These are phyloP conservation scores for Philotrypesis tridentata DNA, from an alignment of 1,140 invertebrate species.

Conservation along the genomic window DNA sequence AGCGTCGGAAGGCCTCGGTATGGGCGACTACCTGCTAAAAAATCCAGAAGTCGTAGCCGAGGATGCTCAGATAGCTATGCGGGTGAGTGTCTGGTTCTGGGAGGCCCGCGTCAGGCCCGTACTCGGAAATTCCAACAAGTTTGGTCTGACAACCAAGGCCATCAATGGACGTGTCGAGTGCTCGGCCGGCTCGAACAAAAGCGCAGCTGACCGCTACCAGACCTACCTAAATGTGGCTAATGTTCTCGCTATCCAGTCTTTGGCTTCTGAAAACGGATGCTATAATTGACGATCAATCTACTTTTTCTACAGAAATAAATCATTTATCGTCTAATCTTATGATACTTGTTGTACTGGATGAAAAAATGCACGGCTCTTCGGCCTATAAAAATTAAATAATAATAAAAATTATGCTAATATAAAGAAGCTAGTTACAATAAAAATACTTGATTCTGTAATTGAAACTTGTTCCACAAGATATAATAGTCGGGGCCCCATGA, in stretches of 20 bases:
- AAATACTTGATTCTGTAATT: too few relatives aligned
- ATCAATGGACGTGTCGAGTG: conserved; percentile 28
- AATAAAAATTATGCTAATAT: too few relatives aligned
- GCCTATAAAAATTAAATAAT: too few relatives aligned
- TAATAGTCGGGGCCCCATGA: too few relatives aligned
- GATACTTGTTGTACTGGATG: too few relatives aligned
- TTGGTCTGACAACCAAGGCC: conserved; percentile 3
- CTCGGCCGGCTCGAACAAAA: background rate
- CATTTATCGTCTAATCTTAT: too few relatives aligned
- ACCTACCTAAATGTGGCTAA: conserved; percentile 2
- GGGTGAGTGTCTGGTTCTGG: conserved; percentile 37
- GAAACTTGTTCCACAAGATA: too few relatives aligned
- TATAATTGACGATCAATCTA: background rate
- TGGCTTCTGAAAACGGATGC: conserved; percentile 7
- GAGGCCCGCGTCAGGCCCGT: background rate
- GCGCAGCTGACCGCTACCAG: background rate
- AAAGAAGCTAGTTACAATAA: too few relatives aligned
- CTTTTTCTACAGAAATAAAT: too few relatives aligned
- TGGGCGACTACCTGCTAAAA: background rate
- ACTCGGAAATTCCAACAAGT: background rate
- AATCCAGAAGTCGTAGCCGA: conserved; percentile 13
- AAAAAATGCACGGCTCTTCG: too few relatives aligned
- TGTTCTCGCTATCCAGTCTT: background rate
- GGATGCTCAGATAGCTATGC: background rate
- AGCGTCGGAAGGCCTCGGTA: background rate